Evolutionary conservation across 2,113 vertebrate genomes (phyloP), one percentile per base, ranked within the genome.

Genomic region (Oreochromis tanganicae): DNA sequence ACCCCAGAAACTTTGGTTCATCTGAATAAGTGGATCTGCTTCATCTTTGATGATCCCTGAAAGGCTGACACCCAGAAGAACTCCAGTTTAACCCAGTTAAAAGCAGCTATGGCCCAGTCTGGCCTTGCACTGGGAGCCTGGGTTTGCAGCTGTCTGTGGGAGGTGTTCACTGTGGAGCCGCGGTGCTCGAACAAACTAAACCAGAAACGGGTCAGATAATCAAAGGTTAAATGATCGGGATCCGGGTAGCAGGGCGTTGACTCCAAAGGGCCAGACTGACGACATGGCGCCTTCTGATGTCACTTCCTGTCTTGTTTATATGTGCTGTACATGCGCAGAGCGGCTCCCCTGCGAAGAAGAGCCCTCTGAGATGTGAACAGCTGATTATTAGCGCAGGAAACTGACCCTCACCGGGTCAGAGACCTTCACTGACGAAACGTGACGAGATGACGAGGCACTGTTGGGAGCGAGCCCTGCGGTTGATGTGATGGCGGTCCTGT

Each of bases 111-210:
- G 36, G 83, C 21, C 54, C 82, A 54, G 80, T 82, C 52, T 24
- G 38, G 56, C 5, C 79, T 80, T 13, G 81, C 46, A 16, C 3
- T 13, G 9, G 86, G 81, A 81, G 54, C 34, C 7, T 2, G 7
- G 50, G 78, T 73, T 36, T 66, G 75, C 81, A 73, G 34, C n/a
- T 34, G 27, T 41, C 83, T 16, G 34, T 56, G 24, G 75, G 81
- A 57, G 86, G 86, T 55, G 81, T 88, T 93, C 93, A 96, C 95
- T 96, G 95, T 95, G 95, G 91, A 96, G 92, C 93, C 13, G 1
- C 2, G 66, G 36, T 11, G 94, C 94, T 94, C 88, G 87, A 91
- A 79, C 50, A 81, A 84, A 52, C 48, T 55, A 48, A 93, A 87
- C 7, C 48, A 91, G 82, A 95, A 95, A 94, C 93, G 93, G 94